Conservation (phyloP, 2,113 vertebrate species). For the Cyanoliseus patagonus region DNA sequence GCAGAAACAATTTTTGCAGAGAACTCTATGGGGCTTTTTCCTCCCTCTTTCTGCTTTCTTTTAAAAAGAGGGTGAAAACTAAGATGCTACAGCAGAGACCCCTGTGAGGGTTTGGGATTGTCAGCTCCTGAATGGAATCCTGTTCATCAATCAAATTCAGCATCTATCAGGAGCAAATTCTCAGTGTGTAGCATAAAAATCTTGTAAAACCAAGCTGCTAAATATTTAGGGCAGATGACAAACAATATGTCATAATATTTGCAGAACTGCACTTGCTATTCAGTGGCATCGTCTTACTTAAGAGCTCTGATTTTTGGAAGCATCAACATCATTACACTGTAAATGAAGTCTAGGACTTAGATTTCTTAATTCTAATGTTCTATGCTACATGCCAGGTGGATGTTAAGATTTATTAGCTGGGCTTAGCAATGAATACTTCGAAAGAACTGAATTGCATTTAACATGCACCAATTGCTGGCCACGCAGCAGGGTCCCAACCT, state of each 20-base stretch:
- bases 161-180: constrained; percentile 61
- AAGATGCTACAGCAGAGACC: neutral
- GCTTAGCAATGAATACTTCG: neutral
- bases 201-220: constrained; percentile 63
- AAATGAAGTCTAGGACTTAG: constrained; percentile 55
- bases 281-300: constrained; percentile 55
- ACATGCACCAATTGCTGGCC: neutral
- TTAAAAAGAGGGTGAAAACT: neutral
- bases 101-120: neutral
- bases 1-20: constrained; percentile 49
- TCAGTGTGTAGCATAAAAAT: constrained; percentile 64
- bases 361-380: constrained; percentile 50
- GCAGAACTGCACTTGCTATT: constrained; percentile 71
- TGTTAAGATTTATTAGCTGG: constrained; percentile 12
- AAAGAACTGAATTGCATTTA: neutral
- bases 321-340: constrained; percentile 19
- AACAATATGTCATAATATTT: constrained; percentile 77
- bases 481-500: too few relatives aligned
- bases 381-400: neutral
- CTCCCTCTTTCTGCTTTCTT: neutral
- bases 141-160: constrained; percentile 12
- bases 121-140: constrained; percentile 33
- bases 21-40: neutral
- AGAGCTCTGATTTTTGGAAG: constrained; percentile 40
- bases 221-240: constrained; percentile 77